Evolutionary conservation across 2,113 vertebrate genomes (phyloP).

Genomic region (Acinonyx jubatus): DNA sequence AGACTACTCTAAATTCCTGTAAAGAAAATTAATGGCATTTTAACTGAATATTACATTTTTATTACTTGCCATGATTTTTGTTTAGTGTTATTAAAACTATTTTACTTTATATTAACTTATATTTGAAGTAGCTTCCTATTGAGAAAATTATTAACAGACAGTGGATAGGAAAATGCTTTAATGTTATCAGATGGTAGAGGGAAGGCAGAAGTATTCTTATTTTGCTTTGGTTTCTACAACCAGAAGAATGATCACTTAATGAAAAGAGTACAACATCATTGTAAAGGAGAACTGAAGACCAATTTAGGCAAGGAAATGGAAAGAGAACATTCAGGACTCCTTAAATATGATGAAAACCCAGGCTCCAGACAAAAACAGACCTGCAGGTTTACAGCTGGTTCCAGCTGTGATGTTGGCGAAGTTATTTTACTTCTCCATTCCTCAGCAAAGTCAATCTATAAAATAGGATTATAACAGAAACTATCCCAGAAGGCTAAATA

Average conservation of each 20-base stretch:
- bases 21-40: background rate
- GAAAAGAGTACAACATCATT: background rate
- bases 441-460: background rate
- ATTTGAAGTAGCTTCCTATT: background rate
- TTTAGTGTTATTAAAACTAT: slow-evolving; percentile 3
- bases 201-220: background rate
- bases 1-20: background rate
- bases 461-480: background rate
- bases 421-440: background rate
- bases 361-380: background rate
- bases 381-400: background rate
- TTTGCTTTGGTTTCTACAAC: background rate
- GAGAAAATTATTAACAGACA: background rate
- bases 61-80: background rate
- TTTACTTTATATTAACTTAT: background rate
- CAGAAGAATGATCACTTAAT: background rate
- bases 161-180: background rate
- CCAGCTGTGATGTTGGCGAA: background rate
- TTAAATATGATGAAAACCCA: background rate
- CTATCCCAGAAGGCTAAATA: background rate
- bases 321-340: background rate
- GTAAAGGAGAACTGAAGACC: background rate
- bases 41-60: background rate
- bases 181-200: background rate
- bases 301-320: background rate